Evolutionary conservation across 1,140 invertebrate species (phyloP).

Genomic region (Gryon sp.): DNA sequence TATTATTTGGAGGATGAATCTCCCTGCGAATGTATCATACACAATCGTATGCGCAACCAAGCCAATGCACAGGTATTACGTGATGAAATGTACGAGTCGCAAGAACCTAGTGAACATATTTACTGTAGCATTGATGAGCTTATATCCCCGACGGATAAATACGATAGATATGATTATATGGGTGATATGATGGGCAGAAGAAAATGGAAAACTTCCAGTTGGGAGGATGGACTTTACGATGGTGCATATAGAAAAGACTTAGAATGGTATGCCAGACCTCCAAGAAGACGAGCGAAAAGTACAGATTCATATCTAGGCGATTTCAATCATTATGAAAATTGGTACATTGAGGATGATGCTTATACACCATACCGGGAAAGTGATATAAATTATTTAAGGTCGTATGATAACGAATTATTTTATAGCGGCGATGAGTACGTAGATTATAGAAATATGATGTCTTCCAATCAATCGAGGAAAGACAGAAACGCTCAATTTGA

Average conservation of each 20-base stretch:
- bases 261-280: conserved; percentile 13
- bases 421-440: conserved; percentile 49
- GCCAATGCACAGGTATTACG: conserved; percentile 50
- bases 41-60: conserved; percentile 45
- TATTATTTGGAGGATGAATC: conserved; percentile 58
- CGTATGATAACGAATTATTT: conserved; percentile 55
- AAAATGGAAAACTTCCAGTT: conserved; percentile 51
- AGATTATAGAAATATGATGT: conserved; percentile 48
- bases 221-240: conserved; percentile 39
- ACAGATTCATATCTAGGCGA: conserved; percentile 72
- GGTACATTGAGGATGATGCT: conserved; percentile 54
- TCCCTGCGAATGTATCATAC: conserved; percentile 5
- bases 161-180: conserved; percentile 53
- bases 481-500: conserved; percentile 58
- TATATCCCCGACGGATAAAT: conserved; percentile 58
- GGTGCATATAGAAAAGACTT: conserved; percentile 21
- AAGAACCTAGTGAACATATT: conserved; percentile 69
- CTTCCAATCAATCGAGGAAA: conserved; percentile 48
- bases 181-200: conserved; percentile 28
- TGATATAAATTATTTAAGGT: conserved; percentile 21
- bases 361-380: conserved; percentile 38
- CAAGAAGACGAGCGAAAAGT: conserved; percentile 66
- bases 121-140: conserved; percentile 76
- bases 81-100: conserved; percentile 61
- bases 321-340: conserved; percentile 61